Evolutionary conservation across 2,888 invertebrate genomes (phyloP), one percentile per base, ranked within the genome.

Genomic region (Acanthoscelides obtectus): DNA sequence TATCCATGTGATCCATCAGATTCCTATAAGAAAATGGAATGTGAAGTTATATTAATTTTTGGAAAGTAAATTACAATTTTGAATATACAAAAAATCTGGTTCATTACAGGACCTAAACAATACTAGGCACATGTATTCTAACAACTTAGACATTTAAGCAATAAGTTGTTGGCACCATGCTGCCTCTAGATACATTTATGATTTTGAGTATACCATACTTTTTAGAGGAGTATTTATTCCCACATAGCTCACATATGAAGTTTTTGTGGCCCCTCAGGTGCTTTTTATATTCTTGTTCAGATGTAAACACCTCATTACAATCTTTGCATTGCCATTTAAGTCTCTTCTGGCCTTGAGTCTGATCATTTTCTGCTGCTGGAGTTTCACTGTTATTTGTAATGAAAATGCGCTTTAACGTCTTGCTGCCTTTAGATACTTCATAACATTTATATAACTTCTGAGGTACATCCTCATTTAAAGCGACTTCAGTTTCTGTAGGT

Each of bases 1-100:
- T 74, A n/a, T 77, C 77, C 21, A 67, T 69, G 68, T 77, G 77
- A 72, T 77, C 77, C 64, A 71, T 70, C 70, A 77, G 70, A 73
- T 72, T 74, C 75, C 68, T 73, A 75, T 17, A 65, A 69, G 64
- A 77, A 77, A 19, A n/a, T n/a, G n/a, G n/a, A n/a, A n/a, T n/a
- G n/a, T n/a, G n/a, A n/a, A n/a, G n/a, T n/a, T n/a, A n/a, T n/a
- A n/a, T n/a, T n/a, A n/a, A n/a, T n/a, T n/a, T n/a, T n/a, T n/a
- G n/a, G n/a, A n/a, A n/a, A n/a, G n/a, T n/a, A n/a, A n/a, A n/a
- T n/a, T n/a, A n/a, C n/a, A n/a, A n/a, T n/a, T n/a, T n/a, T n/a
- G n/a, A n/a, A n/a, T n/a, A n/a, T n/a, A n/a, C n/a, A n/a, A n/a
- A n/a, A n/a, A n/a, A n/a, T n/a, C n/a, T n/a, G n/a, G n/a, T n/a